Evolutionary conservation across 1,140 invertebrate genomes (phyloP).

Genomic region (Hyles vespertilio): DNA sequence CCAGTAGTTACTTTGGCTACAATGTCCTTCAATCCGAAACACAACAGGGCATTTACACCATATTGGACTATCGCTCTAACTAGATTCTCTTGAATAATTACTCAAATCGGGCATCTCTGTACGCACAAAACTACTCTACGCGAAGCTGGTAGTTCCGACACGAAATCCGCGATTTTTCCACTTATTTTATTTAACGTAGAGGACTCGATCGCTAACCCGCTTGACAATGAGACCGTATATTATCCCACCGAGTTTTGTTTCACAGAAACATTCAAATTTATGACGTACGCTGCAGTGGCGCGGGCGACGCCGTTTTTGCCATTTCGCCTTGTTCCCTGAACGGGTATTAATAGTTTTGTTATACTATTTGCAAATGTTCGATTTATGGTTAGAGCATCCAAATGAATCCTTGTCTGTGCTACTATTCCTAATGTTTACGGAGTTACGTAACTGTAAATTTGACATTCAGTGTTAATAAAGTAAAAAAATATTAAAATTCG

Average conservation of each 20-base stretch:
- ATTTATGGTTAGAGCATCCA: no score
- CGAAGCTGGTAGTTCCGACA: slow-evolving; percentile 34
- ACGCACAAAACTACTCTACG: slow-evolving; percentile 20
- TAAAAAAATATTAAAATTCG: no score
- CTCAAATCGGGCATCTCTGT: slow-evolving; percentile 4
- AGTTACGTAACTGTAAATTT: no score
- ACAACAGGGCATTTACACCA: no score
- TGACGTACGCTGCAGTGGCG: slow-evolving; percentile 40
- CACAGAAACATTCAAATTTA: slow-evolving; percentile 67
- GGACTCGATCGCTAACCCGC: slow-evolving; percentile 17
- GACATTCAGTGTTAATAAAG: no score
- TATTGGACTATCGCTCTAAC: no score
- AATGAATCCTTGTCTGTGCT: no score
- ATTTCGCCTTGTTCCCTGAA: slow-evolving; percentile 29
- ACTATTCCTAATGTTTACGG: no score
- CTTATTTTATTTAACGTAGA: slow-evolving; percentile 37
- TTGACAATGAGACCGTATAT: slow-evolving; percentile 66
- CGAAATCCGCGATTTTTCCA: slow-evolving; percentile 49
- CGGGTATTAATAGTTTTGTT: slow-evolving; percentile 36
- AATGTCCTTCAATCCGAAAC: no score
- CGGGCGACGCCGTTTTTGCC: slow-evolving; percentile 48
- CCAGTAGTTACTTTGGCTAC: no score
- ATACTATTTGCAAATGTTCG: slow-evolving; percentile 9
- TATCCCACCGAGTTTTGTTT: slow-evolving; percentile 49
- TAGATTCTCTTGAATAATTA: no score